phyloP scores from a whole-genome alignment of 2,888 invertebrate genomes.

The Caenorhabditis auriculariae region DNA sequence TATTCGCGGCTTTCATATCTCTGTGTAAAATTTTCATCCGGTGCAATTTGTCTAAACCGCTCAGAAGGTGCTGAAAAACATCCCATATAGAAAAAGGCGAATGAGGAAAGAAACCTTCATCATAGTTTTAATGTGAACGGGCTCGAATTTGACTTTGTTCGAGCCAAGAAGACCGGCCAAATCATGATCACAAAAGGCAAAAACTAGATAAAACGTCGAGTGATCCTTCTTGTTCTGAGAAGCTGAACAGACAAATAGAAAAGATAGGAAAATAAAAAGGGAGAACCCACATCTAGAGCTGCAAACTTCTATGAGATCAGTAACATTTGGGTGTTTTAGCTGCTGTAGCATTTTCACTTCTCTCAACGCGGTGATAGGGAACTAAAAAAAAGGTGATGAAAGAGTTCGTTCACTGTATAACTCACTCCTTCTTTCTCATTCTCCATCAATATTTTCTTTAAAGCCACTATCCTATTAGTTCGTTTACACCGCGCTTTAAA shows the following conservation, averaged over 20 bases:
- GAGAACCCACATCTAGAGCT: too few relatives aligned
- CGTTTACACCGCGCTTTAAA: conserved; percentile 90
- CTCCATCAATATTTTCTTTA: conserved; percentile 99
- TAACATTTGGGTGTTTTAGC: conserved; percentile 93
- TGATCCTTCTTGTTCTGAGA: conserved; percentile 64
- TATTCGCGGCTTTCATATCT: conserved; percentile 99
- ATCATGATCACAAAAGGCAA: conserved; percentile 98
- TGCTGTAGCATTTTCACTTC: conserved; percentile 94
- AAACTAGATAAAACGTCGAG: conserved; percentile 90
- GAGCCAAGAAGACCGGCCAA: conserved; percentile 92
- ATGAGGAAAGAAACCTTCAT: too few relatives aligned
- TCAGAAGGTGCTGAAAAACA: conserved; percentile 43
- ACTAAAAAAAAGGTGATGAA: too few relatives aligned
- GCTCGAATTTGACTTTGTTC: conserved; percentile 88
- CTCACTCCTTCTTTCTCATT: conserved; percentile 96
- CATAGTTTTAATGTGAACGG: conserved; percentile 94
- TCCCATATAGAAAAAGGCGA: too few relatives aligned
- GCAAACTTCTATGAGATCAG: conserved; percentile 94
- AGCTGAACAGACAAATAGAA: too few relatives aligned
- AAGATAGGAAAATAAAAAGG: too few relatives aligned
- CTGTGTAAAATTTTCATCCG: conserved; percentile 84
- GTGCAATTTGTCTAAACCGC: conserved; percentile 85
- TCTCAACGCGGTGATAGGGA: conserved; percentile 94
- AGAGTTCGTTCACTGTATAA: too few relatives aligned
- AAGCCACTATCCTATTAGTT: conserved; percentile 85